Percentiles rank a stretch among this genome's conserved stretches.
Conservation (phyloP, 1,140 invertebrate species). For the Bombus waltoni region DNA sequence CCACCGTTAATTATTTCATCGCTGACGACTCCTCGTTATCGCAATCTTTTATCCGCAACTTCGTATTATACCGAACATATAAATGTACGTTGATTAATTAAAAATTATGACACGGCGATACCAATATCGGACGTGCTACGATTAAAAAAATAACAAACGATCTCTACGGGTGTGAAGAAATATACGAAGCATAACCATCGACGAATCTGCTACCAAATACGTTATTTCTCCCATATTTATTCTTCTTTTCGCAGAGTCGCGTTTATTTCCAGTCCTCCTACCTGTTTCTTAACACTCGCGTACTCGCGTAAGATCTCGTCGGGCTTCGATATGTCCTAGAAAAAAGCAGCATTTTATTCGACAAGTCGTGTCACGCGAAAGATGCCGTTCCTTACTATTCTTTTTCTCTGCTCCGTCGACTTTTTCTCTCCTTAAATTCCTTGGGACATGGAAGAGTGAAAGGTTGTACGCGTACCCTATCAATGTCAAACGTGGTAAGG, state of each 20-base stretch:
- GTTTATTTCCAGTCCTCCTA: not conserved
- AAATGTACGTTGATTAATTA: not conserved
- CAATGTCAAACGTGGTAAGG: slow-evolving; percentile 52
- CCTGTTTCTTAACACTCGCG: too few species aligned
- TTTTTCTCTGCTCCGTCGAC: not conserved
- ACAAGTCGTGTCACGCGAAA: slow-evolving; percentile 54
- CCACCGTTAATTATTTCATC: not conserved
- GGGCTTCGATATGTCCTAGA: too few species aligned
- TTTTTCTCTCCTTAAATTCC: slow-evolving; percentile 33
- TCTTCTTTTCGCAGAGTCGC: not conserved
- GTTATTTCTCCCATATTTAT: not conserved
- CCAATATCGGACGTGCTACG: not conserved
- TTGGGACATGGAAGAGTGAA: not conserved
- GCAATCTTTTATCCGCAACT: not conserved
- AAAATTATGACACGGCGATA: not conserved
- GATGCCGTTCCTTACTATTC: slow-evolving; percentile 2
- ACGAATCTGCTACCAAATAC: not conserved
- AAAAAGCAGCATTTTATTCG: slow-evolving; percentile 35
- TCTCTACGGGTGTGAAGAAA: too few species aligned
- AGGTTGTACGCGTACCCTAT: slow-evolving; percentile 38
- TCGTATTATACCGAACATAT: not conserved
- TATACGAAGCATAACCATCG: not conserved
- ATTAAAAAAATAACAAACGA: not conserved
- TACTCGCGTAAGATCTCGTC: too few species aligned
- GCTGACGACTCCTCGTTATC: not conserved